phyloP scores from a whole-genome alignment of 2,797 vertebrate genomes.

The Myotis findleyi region DNA sequence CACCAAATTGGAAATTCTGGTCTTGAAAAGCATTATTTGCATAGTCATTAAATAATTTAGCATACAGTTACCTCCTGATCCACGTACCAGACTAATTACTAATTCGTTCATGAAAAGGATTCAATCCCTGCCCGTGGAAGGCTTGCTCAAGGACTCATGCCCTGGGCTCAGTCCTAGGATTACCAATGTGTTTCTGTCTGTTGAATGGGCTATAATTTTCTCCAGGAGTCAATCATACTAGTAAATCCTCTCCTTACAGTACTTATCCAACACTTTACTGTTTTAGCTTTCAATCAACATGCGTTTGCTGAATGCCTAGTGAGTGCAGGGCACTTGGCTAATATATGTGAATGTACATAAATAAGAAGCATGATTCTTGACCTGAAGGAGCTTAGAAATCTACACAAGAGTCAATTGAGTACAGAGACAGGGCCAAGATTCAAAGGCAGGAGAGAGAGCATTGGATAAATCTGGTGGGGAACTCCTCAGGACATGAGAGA shows the following conservation, averaged over 20 bases:
- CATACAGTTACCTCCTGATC: neutral
- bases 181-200: neutral
- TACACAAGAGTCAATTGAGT: neutral
- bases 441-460: neutral
- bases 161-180: neutral
- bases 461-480: too few relatives aligned
- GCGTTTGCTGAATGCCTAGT: constrained; percentile 10
- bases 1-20: neutral
- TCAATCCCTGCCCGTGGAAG: neutral
- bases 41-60: neutral
- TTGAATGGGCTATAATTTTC: neutral
- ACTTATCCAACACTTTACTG: neutral
- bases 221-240: neutral
- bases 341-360: neutral
- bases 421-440: neutral
- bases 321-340: neutral
- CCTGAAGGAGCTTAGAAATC: neutral
- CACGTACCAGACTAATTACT: neutral
- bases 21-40: neutral
- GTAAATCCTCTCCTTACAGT: neutral
- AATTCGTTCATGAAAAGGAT: neutral
- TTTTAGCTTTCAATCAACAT: neutral
- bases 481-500: neutral
- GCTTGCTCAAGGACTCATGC: neutral
- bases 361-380: neutral